Percentiles rank a stretch among this genome's conserved stretches.
These are phyloP conservation scores for Erythrolamprus reginae DNA, from an alignment of 2,113 vertebrate genomes.

Conservation along the genomic window DNA sequence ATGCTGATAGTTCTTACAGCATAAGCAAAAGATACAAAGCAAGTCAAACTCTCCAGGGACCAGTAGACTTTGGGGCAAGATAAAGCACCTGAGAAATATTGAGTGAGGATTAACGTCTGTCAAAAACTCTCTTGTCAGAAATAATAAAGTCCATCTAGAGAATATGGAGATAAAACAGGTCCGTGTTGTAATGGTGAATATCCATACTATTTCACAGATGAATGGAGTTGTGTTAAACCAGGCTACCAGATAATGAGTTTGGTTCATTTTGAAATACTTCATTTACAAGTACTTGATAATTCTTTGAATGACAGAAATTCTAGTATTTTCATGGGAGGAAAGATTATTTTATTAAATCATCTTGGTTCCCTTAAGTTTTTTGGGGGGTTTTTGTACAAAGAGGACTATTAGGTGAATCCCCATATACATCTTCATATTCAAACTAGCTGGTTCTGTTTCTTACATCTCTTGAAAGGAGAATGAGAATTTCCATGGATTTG, in stretches of 20 bases:
- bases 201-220: not conserved
- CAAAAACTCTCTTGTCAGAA: conserved; percentile 30
- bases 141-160: conserved; percentile 17
- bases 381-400: not conserved
- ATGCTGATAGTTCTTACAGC: conserved; percentile 10
- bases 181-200: not conserved
- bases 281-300: not conserved
- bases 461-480: not conserved
- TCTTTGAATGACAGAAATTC: conserved; percentile 1
- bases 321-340: not conserved
- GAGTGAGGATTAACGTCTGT: conserved; percentile 27
- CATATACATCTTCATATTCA: not conserved
- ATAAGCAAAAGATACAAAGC: conserved; percentile 1
- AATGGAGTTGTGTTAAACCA: not conserved
- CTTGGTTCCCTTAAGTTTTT: not conserved
- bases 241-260: not conserved
- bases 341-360: not conserved
- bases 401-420: not conserved
- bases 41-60: not conserved
- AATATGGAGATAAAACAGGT: conserved; percentile 15
- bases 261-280: not conserved
- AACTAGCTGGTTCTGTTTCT: not conserved
- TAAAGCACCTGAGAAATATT: conserved; percentile 34
- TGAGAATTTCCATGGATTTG: not conserved
- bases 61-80: conserved; percentile 19